Base-by-base conservation (phyloP, 2,113 vertebrate species). In the Origma solitaria region DNA sequence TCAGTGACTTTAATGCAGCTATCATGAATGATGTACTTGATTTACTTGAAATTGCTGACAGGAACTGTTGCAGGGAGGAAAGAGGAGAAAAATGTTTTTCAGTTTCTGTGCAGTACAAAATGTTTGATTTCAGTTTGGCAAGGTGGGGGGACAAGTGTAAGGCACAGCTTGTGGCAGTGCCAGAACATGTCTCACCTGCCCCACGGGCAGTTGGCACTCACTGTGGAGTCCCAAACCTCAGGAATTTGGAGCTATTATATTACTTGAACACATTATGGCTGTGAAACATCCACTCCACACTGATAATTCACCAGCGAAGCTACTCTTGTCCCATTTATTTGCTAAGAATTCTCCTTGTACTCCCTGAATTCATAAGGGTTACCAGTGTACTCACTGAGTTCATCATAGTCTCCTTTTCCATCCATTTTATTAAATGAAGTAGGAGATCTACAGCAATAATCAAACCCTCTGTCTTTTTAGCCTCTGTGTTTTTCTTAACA, bases 151-250 rank as follows among this genome's bases (percentile, higher is more conserved):
- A 49, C 22, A 76, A 68, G 72, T 3, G 30, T 38, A 62, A 86
- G 14, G 47, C 10, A 24, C 13, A 73, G 62, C 23, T 33, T 38
- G 15, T 3, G 30, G 16, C 27, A 33, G 22, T 40, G 57, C 18
- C 50, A 68, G 62, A 50, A 38, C 35, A 8, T 0, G 17, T 51
- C 54, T 91, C 38, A n/a, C 44, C 38, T 80, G 27, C 3, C 1
- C 47, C 18, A 14, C 30, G 21, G 30, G 49, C 16, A 13, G 27
- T 12, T 27, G 33, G 15, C 0, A 0, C 31, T 69, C 0, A 0
- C 49, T 72, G 33, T 54, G 54, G 30, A 60, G 42, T 71, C 72
- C 75, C 66, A 85, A 14, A 19, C 19, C 20, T 68, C 1, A 0
- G 58, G 18, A 82, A 57, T 87, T 28, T 68, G 28, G 37, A 85